Percentiles rank a stretch among this genome's conserved stretches.
These are phyloP conservation scores for Salvelinus namaycush DNA, from an alignment of 2,113 vertebrate genomes.

Conservation along the genomic window DNA sequence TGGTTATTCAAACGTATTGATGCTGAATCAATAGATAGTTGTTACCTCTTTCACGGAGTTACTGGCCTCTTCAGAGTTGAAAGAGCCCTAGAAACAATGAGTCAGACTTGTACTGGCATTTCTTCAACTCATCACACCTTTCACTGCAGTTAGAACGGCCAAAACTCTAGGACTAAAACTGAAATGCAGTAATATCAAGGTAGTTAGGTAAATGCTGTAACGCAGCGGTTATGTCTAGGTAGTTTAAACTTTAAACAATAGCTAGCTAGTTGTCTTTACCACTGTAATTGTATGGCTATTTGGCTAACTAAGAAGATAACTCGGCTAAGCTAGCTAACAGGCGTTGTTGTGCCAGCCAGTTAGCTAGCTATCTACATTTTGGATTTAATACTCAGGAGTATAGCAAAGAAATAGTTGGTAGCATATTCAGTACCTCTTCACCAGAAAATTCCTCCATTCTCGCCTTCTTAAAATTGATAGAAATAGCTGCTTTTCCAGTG, in stretches of 20 bases:
- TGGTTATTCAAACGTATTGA: too few relatives aligned
- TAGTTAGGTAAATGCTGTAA: neutral
- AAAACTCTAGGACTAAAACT: neutral
- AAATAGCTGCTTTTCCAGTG: neutral
- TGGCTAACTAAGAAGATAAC: neutral
- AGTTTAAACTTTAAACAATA: too few relatives aligned
- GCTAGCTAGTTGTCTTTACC: too few relatives aligned
- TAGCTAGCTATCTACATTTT: too few relatives aligned
- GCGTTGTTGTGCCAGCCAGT: too few relatives aligned
- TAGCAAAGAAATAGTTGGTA: too few relatives aligned
- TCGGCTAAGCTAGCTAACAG: neutral
- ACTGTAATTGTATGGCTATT: neutral
- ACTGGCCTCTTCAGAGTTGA: conserved; percentile 72
- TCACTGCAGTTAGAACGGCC: too few relatives aligned
- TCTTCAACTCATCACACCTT: too few relatives aligned
- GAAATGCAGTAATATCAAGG: neutral
- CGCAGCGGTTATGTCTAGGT: neutral
- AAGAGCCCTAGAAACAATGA: conserved; percentile 58
- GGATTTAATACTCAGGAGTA: neutral
- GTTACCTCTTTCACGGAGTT: conserved; percentile 75
- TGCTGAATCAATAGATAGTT: neutral
- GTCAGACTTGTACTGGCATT: too few relatives aligned
- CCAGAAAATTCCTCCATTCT: conserved; percentile 70
- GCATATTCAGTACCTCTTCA: conserved; percentile 59
- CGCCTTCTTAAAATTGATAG: neutral